phyloP scores from a whole-genome alignment of 30 jellyfish, hydroid and myxozoan species.

The Morbakka virulenta region DNA sequence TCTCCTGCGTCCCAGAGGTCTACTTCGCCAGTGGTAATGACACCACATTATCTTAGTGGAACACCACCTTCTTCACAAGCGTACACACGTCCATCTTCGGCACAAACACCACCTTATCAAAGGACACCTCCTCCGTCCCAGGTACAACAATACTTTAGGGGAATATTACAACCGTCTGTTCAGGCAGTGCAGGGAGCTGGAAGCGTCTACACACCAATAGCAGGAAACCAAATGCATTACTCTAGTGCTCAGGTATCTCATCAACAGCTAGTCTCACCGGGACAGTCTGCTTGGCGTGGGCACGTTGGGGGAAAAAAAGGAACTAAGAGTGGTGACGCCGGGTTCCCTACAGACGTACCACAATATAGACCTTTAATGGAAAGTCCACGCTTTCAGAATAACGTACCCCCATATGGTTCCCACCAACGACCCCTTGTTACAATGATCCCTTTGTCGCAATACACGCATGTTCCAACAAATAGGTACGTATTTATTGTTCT shows the following conservation, averaged over 20 bases:
- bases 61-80: constrained; percentile 49
- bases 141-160: background rate
- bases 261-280: background rate
- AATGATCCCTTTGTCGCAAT: background rate
- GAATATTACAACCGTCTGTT: constrained; percentile 6
- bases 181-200: constrained; percentile 10
- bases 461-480: background rate
- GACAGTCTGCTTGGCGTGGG: background rate
- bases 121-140: constrained; percentile 67
- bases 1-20: constrained; percentile 69
- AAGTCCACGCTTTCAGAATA: background rate
- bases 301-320: background rate
- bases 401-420: background rate
- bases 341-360: background rate
- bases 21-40: constrained; percentile 62
- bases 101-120: constrained; percentile 61
- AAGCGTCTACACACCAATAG: background rate
- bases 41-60: constrained; percentile 32
- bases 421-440: background rate
- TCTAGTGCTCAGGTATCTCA: background rate
- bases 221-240: background rate
- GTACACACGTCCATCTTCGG: constrained; percentile 49
- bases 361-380: background rate
- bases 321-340: background rate
- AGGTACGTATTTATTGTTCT: too few relatives aligned